Conservation (phyloP, 2,888 invertebrate genomes). For the Pecten maximus region DNA sequence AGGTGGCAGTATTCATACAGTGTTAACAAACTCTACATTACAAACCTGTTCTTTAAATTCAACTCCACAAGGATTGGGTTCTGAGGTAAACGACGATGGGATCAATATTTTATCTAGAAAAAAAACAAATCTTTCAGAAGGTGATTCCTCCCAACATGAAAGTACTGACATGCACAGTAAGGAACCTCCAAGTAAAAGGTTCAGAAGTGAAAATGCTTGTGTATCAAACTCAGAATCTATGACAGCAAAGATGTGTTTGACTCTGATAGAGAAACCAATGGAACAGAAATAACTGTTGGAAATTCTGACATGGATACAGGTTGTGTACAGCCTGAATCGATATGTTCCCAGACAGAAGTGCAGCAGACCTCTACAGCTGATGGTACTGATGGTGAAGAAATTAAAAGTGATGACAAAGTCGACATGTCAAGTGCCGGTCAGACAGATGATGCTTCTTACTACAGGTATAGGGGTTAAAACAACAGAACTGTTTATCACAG, state of each 20-base stretch:
- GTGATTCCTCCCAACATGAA: neutral
- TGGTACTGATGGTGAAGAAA: neutral
- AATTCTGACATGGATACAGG: neutral
- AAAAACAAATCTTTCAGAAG: neutral
- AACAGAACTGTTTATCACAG: neutral
- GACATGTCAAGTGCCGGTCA: neutral
- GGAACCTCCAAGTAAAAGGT: neutral
- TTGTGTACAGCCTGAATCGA: neutral
- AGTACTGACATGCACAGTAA: neutral
- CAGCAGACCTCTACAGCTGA: neutral
- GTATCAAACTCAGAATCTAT: neutral
- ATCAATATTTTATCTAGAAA: neutral
- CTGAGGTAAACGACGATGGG: neutral
- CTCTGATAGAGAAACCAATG: neutral
- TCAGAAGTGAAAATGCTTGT: neutral
- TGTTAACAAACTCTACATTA: neutral
- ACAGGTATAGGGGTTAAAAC: neutral
- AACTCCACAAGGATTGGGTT: neutral
- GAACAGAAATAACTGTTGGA: neutral
- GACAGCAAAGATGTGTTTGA: neutral
- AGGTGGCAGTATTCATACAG: neutral
- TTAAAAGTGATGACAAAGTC: neutral
- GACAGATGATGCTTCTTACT: neutral
- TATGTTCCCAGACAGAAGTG: neutral
- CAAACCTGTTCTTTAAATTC: neutral